Evolutionary conservation across 2,797 vertebrate species (phyloP), one percentile per base, ranked within the genome.

Genomic region (Basileuterus tristriatus): DNA sequence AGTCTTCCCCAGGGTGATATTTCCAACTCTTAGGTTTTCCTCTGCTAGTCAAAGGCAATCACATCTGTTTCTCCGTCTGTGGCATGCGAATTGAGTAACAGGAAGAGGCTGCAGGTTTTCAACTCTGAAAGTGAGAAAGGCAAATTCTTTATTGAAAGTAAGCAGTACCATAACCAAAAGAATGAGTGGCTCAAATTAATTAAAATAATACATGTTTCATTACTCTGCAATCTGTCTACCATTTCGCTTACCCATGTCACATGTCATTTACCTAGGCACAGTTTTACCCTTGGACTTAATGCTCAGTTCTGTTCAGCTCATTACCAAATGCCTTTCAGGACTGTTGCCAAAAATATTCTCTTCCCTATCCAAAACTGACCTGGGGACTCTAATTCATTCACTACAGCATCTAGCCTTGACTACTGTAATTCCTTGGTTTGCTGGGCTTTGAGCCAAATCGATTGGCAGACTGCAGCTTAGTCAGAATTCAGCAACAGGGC

Each of bases 401-500:
- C 80, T 80, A 56, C 41, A 83, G 43, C 79, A 67, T 76, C 70
- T 62, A 90, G 82, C 43, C 80, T 92, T 93, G 87, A 84, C 89
- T 49, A 16, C 71, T 85, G 86, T 91, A 96, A 93, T 93, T 96
- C 96, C 93, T 96, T 88, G 58, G 29, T 95, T 92, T 95, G 67
- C 95, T 92, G 92, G 97, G 96, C 96, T 90, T 83, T 55, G 36
- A 12, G 90, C 94, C 97, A 97, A 94, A 87, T 87, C 41, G 4
- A 83, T 93, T 93, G 91, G 86, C 95, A 96, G 81, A 46, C 78
- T 89, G 52, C 65, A 68, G 37, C 39, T 36, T 90, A 94, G 68
- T 93, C 79, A 68, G 94, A 94, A 94, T 74, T 75, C 90, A 89
- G 72, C 82, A 84, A 59, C 36, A 60, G 43, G 49, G 87, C 84